Evolutionary conservation across 2,888 invertebrate species (phyloP).

Genomic region (Drosophila peninsularis): DNA sequence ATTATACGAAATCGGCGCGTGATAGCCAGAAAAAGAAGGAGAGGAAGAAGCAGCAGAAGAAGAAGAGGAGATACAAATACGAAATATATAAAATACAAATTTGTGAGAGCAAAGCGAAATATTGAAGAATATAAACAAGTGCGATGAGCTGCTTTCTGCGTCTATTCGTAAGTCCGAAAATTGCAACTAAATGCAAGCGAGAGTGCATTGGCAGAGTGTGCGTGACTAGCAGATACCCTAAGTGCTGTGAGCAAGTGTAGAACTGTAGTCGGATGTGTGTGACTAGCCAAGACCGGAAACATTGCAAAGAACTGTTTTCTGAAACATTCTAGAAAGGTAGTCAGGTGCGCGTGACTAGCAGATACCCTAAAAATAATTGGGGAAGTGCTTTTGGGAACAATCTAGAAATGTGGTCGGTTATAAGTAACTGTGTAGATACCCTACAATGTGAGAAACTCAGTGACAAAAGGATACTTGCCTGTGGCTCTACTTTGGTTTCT

Average conservation of each 20-base stretch:
- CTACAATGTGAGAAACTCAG: no score
- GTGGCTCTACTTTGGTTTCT: no score
- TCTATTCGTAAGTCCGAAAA: constrained; percentile 69
- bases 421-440: not conserved
- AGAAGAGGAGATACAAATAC: not conserved
- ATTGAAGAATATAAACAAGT: constrained; percentile 44
- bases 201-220: not conserved
- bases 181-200: constrained; percentile 17
- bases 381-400: not conserved
- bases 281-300: not conserved
- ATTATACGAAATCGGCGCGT: constrained; percentile 29
- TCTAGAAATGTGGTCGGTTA: not conserved
- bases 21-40: constrained; percentile 7
- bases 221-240: constrained; percentile 5
- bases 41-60: not conserved
- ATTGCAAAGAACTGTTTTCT: not conserved
- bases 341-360: not conserved
- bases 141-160: constrained; percentile 75
- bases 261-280: not conserved
- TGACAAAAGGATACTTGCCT: no score
- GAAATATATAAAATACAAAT: not conserved
- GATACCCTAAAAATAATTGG: not conserved
- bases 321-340: not conserved
- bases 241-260: not conserved
- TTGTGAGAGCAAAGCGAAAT: constrained; percentile 16